These are phyloP conservation scores for Melanargia galathea DNA, from an alignment of 2,888 invertebrate genomes.

Conservation along the genomic window DNA sequence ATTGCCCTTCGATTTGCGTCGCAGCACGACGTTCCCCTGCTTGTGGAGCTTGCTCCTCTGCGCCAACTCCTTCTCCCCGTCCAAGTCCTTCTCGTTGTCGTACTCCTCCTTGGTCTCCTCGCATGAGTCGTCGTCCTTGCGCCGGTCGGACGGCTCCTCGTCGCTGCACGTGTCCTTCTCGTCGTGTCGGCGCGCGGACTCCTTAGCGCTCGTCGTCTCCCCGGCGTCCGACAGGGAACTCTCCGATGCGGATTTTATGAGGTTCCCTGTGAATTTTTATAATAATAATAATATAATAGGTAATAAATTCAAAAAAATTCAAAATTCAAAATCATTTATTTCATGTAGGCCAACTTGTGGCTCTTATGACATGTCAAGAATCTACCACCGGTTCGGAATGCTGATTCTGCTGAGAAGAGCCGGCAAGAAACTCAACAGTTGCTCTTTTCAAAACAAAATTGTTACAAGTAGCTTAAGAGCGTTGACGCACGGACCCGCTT, in stretches of 20 bases:
- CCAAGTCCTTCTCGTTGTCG: constrained; percentile 65
- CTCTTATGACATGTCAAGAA: no score
- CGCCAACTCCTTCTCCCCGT: constrained; percentile 50
- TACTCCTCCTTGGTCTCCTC: constrained; percentile 65
- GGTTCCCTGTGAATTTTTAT: constrained; percentile 51
- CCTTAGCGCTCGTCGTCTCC: constrained; percentile 85
- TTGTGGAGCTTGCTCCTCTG: constrained; percentile 65
- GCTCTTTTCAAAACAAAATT: no score
- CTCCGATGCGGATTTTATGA: constrained; percentile 93
- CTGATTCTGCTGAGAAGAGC: no score
- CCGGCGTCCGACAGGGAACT: constrained; percentile 92
- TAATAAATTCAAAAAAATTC: neutral
- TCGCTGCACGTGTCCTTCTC: constrained; percentile 88
- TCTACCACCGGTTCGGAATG: no score
- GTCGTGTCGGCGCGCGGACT: constrained; percentile 86
- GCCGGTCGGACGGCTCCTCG: constrained; percentile 67
- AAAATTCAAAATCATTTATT: no score
- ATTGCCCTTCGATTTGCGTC: constrained; percentile 85
- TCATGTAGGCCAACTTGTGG: no score
- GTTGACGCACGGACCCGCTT: no score
- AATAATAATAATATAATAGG: neutral
- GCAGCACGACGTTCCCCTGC: constrained; percentile 81
- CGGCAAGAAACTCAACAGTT: no score
- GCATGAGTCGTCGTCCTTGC: constrained; percentile 58
- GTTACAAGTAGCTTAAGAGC: no score